A percentile compares a stretch with the other conserved stretches of the same genome.
Conservation (phyloP, 2,113 vertebrate genomes). For the Salvator merianae region DNA sequence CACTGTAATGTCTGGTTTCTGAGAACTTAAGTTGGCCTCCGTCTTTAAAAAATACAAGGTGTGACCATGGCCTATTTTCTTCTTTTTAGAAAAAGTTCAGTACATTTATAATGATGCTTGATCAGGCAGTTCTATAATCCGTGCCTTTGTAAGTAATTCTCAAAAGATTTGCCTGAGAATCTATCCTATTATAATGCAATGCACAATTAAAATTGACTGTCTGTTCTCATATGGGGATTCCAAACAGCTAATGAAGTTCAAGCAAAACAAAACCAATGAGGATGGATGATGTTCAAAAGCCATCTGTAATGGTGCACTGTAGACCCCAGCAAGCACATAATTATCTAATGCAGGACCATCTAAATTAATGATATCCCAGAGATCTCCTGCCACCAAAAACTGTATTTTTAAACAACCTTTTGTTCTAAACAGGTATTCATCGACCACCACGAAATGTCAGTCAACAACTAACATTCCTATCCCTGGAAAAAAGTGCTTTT, state of each 20-base stretch:
- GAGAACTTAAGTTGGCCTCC: too few relatives aligned
- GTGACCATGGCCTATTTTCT: too few relatives aligned
- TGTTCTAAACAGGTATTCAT: too few relatives aligned
- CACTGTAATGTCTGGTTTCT: too few relatives aligned
- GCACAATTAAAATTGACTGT: not conserved
- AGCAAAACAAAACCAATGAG: not conserved
- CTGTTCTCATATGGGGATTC: not conserved
- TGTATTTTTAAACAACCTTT: too few relatives aligned
- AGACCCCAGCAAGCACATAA: not conserved
- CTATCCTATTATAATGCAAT: not conserved
- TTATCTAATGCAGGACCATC: not conserved
- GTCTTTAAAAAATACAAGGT: too few relatives aligned
- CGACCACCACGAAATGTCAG: too few relatives aligned
- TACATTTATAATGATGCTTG: not conserved
- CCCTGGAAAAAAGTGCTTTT: too few relatives aligned
- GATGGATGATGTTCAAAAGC: not conserved
- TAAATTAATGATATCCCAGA: too few relatives aligned
- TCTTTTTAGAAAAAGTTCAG: not conserved
- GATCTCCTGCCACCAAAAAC: too few relatives aligned
- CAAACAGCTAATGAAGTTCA: not conserved
- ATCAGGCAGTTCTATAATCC: not conserved
- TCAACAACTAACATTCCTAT: too few relatives aligned
- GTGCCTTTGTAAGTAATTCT: not conserved
- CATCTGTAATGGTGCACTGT: not conserved
- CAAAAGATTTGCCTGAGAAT: constrained; percentile 16